A percentile compares a stretch with the other conserved stretches of the same genome.
phyloP scores from a whole-genome alignment of 2,888 invertebrate species.

The Zhengitettix transpicula region DNA sequence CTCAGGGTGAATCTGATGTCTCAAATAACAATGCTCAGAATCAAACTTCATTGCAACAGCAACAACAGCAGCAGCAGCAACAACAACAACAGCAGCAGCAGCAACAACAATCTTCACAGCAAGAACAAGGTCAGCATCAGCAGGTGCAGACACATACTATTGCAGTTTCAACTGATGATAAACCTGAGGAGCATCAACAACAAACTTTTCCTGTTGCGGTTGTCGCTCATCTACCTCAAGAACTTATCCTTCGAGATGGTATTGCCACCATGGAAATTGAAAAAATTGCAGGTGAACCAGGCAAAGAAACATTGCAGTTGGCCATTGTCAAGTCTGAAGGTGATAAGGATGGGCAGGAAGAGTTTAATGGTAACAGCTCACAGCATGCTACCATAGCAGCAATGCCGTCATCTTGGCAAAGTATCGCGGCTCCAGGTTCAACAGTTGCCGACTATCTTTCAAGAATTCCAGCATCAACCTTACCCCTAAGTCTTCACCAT shows the following conservation, averaged over 20 bases:
- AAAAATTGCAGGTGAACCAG: slow-evolving; percentile 3
- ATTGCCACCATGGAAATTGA: slow-evolving; percentile 7
- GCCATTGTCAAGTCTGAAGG: slow-evolving; percentile 9
- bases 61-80: slow-evolving; percentile 5
- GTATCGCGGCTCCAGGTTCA: slow-evolving; percentile 29
- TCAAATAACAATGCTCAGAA: slow-evolving; percentile 11
- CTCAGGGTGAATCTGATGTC: slow-evolving; percentile 8
- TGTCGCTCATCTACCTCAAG: slow-evolving; percentile 17
- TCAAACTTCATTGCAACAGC: slow-evolving; percentile 1
- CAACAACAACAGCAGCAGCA: slow-evolving; percentile 2
- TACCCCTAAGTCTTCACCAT: slow-evolving; percentile 41
- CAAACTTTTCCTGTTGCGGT: slow-evolving; percentile 19
- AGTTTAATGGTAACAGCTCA: slow-evolving; percentile 6
- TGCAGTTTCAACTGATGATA: neutral
- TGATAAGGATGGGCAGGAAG: slow-evolving; percentile 19
- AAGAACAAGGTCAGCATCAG: slow-evolving; percentile 22
- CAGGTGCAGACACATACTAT: slow-evolving; percentile 19
- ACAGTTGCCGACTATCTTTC: slow-evolving; percentile 34
- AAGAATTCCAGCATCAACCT: slow-evolving; percentile 31
- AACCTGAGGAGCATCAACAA: slow-evolving; percentile 7
- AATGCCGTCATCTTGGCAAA: slow-evolving; percentile 35
- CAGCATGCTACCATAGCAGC: slow-evolving; percentile 22
- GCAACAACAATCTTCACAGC: neutral
- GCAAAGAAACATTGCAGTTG: slow-evolving; percentile 5
- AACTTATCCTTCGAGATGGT: slow-evolving; percentile 14